Percentiles rank a stretch among this genome's conserved stretches.
These are phyloP conservation scores for Colinus virginianus DNA, from an alignment of 2,113 vertebrate genomes.

Conservation along the genomic window DNA sequence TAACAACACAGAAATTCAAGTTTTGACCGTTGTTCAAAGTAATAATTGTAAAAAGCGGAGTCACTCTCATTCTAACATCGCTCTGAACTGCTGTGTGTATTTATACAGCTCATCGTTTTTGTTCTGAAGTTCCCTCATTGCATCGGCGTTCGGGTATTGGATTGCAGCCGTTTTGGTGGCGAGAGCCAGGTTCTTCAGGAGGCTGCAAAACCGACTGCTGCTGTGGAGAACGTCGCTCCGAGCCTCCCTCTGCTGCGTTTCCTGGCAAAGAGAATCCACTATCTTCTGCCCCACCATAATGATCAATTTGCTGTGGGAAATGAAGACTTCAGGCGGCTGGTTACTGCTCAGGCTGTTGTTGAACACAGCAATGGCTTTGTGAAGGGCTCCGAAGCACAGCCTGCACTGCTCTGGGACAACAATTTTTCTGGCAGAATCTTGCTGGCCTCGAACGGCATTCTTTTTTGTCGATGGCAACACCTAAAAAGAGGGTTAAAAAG, in stretches of 20 bases:
- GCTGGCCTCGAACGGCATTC: background rate
- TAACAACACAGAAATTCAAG: background rate
- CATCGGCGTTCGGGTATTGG: constrained; percentile 74
- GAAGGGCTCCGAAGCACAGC: constrained; percentile 90
- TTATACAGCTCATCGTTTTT: constrained; percentile 80
- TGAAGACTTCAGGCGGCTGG: constrained; percentile 89
- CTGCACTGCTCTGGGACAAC: constrained; percentile 83
- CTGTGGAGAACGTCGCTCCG: constrained; percentile 81
- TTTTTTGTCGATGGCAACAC: background rate
- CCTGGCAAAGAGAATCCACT: constrained; percentile 87
- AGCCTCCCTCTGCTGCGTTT: constrained; percentile 75
- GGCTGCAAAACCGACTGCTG: constrained; percentile 89
- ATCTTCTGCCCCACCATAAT: constrained; percentile 94
- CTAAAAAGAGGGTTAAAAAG: constrained; percentile 22
- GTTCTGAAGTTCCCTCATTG: constrained; percentile 78
- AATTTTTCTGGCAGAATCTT: constrained; percentile 23
- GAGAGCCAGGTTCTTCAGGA: constrained; percentile 89
- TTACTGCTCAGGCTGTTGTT: constrained; percentile 76
- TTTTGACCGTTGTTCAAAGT: background rate
- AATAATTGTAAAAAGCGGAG: background rate
- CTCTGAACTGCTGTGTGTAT: constrained; percentile 83
- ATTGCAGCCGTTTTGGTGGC: constrained; percentile 91
- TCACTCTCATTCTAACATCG: constrained; percentile 75
- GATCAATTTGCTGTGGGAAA: constrained; percentile 92
- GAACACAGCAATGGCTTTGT: constrained; percentile 86